phyloP scores from a whole-genome alignment of 2,797 vertebrate genomes.

The Neoniphon sammara region DNA sequence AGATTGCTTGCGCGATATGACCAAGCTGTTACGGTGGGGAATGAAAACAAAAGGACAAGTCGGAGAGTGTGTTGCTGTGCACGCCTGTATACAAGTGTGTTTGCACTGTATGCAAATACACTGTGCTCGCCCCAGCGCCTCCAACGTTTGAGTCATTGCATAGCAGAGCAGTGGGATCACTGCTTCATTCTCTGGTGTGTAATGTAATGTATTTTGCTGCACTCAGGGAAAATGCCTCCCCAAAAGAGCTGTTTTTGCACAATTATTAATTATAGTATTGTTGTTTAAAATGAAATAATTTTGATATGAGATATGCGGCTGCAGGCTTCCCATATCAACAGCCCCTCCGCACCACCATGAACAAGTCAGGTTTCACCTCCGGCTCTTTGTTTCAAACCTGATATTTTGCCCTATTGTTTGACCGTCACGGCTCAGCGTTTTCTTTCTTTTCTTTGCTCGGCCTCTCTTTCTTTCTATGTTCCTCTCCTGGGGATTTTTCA shows the following conservation, averaged over 20 bases:
- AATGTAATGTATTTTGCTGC: constrained; percentile 44
- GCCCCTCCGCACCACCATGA: constrained; percentile 22
- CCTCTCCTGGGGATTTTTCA: constrained; percentile 40
- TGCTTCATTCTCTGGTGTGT: constrained; percentile 32
- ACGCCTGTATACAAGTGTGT: constrained; percentile 14
- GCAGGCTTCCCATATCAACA: constrained; percentile 56
- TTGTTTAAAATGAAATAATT: constrained; percentile 57
- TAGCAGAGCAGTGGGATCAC: constrained; percentile 61
- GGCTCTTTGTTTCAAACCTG: constrained; percentile 25
- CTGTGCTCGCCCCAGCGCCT: constrained; percentile 9
- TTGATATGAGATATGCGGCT: constrained; percentile 42
- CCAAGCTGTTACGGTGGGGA: constrained; percentile 32
- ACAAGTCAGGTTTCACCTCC: constrained; percentile 41
- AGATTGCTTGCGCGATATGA: constrained; percentile 16
- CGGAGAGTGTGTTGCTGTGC: constrained; percentile 6
- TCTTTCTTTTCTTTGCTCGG: constrained; percentile 42
- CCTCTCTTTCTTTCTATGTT: constrained; percentile 34
- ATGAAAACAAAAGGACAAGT: constrained; percentile 20
- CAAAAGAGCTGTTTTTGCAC: constrained; percentile 41
- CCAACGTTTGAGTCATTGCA: constrained; percentile 53
- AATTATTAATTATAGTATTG: constrained; percentile 61
- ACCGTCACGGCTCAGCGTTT: constrained; percentile 17
- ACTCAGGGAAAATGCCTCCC: constrained; percentile 36
- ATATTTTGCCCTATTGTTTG: constrained; percentile 40
- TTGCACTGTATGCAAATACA: constrained; percentile 17